A percentile compares a stretch with the other conserved stretches of the same genome.
Evolutionary conservation across 2,113 vertebrate genomes (phyloP).

Genomic region (Thoracochromis brauschi): DNA sequence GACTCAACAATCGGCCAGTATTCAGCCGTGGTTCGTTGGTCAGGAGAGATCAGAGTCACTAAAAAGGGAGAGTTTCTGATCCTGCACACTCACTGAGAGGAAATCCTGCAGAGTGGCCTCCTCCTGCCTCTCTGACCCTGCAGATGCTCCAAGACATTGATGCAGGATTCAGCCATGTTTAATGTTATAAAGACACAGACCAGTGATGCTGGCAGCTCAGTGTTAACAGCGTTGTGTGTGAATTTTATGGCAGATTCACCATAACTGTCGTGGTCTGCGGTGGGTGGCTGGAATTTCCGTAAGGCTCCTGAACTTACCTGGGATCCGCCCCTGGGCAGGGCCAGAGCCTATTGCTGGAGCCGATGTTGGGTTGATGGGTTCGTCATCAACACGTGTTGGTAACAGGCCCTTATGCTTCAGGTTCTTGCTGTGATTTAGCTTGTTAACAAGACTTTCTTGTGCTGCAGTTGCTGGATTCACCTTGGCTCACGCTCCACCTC

Average conservation of each 20-base stretch:
- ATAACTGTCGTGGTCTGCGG: background rate
- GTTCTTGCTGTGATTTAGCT: too few species aligned
- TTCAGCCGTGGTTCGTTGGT: fast-evolving
- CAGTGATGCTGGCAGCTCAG: background rate
- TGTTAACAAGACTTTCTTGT: too few species aligned
- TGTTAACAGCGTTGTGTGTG: background rate
- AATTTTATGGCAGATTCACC: background rate
- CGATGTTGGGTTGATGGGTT: too few species aligned
- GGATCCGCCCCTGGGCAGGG: too few species aligned
- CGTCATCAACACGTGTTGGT: too few species aligned
- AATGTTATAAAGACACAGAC: background rate
- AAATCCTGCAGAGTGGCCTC: background rate
- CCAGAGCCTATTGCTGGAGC: too few species aligned
- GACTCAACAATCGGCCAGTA: background rate
- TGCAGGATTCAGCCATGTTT: background rate
- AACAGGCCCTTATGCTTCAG: too few species aligned
- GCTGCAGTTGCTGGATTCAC: too few species aligned
- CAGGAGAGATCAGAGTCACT: background rate
- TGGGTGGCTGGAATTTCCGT: too few species aligned
- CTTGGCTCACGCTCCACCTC: too few species aligned
- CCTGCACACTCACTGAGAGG: fast-evolving
- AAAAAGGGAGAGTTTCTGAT: background rate
- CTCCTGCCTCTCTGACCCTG: background rate
- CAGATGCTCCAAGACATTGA: background rate
- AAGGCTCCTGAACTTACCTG: too few species aligned